Percentiles rank a stretch among this genome's conserved stretches.
phyloP scores from a whole-genome alignment of 2,113 vertebrate genomes.

The Calidris pygmaea region DNA sequence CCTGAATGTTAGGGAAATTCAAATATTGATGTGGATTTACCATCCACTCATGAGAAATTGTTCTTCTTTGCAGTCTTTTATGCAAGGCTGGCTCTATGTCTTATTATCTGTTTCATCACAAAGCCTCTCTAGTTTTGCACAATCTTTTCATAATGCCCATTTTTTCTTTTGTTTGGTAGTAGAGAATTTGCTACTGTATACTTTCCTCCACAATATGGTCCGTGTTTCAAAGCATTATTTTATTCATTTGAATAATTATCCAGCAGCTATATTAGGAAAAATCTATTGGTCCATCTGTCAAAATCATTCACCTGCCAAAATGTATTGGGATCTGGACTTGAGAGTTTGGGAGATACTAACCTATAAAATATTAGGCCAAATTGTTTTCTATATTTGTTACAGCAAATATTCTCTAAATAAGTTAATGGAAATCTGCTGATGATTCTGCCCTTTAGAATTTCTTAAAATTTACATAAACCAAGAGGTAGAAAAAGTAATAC shows the following conservation, averaged over 20 bases:
- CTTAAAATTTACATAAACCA: not conserved
- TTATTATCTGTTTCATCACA: not conserved
- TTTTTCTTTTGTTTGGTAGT: not conserved
- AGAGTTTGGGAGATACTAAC: not conserved
- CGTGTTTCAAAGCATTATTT: not conserved
- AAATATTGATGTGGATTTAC: not conserved
- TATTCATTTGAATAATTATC: not conserved
- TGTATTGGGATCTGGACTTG: not conserved
- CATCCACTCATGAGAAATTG: not conserved
- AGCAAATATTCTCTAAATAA: not conserved
- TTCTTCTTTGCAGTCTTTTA: not conserved
- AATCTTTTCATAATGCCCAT: not conserved
- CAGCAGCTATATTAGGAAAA: not conserved
- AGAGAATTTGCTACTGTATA: not conserved
- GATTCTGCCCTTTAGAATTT: not conserved
- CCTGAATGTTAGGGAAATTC: not conserved
- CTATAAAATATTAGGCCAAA: not conserved
- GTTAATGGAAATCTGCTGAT: not conserved
- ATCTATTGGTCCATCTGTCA: not conserved
- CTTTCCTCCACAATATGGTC: not conserved
- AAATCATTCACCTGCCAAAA: not conserved
- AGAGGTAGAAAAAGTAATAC: constrained; percentile 50
- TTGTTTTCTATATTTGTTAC: not conserved
- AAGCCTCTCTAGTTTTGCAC: not conserved
- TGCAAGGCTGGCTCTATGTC: not conserved